Evolutionary conservation across 2,888 invertebrate species (phyloP).

Genomic region (Nomada fucata): DNA sequence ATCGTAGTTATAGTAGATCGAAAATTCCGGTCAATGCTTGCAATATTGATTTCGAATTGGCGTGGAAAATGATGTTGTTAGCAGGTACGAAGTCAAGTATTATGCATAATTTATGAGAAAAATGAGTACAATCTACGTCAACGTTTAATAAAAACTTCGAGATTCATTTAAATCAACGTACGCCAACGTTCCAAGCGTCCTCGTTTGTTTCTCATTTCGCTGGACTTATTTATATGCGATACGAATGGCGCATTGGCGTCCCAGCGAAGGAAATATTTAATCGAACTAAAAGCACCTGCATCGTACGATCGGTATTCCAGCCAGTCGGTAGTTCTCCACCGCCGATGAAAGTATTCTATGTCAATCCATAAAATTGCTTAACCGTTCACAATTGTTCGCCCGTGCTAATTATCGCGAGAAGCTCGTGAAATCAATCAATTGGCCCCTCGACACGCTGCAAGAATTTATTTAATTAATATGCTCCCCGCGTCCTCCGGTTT

Average conservation of each 20-base stretch:
- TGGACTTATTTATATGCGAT: neutral
- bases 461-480: conserved; percentile 15
- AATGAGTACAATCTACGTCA: no score
- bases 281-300: neutral
- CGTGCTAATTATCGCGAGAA: neutral
- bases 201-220: no score
- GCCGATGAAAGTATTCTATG: neutral
- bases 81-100: no score
- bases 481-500: neutral
- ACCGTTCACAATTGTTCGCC: neutral
- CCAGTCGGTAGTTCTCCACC: neutral
- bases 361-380: neutral
- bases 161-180: no score
- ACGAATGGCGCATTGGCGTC: neutral
- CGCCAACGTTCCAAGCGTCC: no score
- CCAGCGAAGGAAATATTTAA: neutral
- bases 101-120: no score
- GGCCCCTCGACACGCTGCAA: neutral
- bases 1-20: no score
- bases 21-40: no score
- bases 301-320: neutral
- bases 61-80: no score
- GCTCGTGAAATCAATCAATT: conserved; percentile 16
- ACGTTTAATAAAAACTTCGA: no score
- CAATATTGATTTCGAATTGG: no score